phyloP scores from a whole-genome alignment of 2,797 vertebrate genomes.

The Labroides dimidiatus region DNA sequence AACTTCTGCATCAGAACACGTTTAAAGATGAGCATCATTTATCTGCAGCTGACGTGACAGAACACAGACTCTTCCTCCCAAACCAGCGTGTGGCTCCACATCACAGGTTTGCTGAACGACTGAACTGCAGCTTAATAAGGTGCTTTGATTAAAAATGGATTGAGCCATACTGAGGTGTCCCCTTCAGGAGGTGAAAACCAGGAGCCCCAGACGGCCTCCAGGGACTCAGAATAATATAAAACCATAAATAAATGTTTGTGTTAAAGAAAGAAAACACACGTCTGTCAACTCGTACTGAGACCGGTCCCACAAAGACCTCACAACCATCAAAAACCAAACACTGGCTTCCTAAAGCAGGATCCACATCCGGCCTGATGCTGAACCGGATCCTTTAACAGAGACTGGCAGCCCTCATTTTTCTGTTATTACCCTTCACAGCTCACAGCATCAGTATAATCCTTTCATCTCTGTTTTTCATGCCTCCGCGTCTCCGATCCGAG shows the following conservation, averaged over 20 bases:
- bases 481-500: slow-evolving; percentile 46
- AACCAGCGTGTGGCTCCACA: slow-evolving; percentile 8
- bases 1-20: not conserved
- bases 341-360: slow-evolving; percentile 9
- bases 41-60: slow-evolving; percentile 7
- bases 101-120: slow-evolving; percentile 19
- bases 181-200: slow-evolving; percentile 30
- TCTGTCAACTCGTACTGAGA: slow-evolving; percentile 1
- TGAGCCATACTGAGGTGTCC: slow-evolving; percentile 29
- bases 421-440: slow-evolving; percentile 26
- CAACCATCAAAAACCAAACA: slow-evolving; percentile 17
- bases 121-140: slow-evolving; percentile 19
- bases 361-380: slow-evolving; percentile 36
- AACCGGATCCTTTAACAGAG: slow-evolving; percentile 7
- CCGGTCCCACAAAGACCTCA: slow-evolving; percentile 18
- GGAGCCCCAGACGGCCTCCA: not conserved
- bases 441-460: slow-evolving; percentile 48
- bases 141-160: slow-evolving; percentile 62
- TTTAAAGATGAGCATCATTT: slow-evolving; percentile 1
- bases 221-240: slow-evolving; percentile 25
- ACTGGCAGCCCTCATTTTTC: slow-evolving; percentile 47
- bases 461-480: slow-evolving; percentile 43
- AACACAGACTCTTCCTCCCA: not conserved
- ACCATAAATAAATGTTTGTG: too few relatives aligned
- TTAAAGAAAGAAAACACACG: not conserved